Percentiles rank a stretch among this genome's conserved stretches.
These are phyloP conservation scores for Stenchaetothrips biformis DNA, from an alignment of 2,888 invertebrate genomes.

Conservation along the genomic window DNA sequence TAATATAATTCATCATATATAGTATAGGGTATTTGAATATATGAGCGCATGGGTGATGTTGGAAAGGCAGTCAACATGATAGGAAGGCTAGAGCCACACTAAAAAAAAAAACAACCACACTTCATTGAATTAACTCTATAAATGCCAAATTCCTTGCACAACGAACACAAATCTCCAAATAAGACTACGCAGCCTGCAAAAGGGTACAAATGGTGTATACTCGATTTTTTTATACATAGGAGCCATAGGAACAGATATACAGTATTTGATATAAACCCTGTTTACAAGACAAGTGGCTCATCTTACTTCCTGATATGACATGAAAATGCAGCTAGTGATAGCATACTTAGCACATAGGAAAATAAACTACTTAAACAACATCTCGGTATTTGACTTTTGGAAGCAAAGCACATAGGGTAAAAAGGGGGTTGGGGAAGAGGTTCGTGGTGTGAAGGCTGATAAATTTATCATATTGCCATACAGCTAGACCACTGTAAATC, in stretches of 20 bases:
- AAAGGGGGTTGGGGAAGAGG: background rate
- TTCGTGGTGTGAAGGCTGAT: background rate
- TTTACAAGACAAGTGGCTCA: constrained; percentile 15
- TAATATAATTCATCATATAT: constrained; percentile 17
- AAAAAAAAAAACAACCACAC: constrained; percentile 11
- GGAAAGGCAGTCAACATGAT: constrained; percentile 13
- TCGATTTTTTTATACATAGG: constrained; percentile 22
- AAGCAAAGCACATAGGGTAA: constrained; percentile 18
- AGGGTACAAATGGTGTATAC: constrained; percentile 23
- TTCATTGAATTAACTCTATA: constrained; percentile 17
- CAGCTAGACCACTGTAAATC: constrained; percentile 3
- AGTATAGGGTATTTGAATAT: constrained; percentile 19
- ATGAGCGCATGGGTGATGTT: constrained; percentile 18
- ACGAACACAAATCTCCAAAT: constrained; percentile 13
- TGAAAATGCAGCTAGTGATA: constrained; percentile 23
- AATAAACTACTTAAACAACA: constrained; percentile 25
- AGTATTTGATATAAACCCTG: constrained; percentile 25
- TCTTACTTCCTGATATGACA: constrained; percentile 23
- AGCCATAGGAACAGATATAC: constrained; percentile 24
- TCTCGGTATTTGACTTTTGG: constrained; percentile 15
- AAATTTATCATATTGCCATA: background rate
- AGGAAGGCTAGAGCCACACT: constrained; percentile 22
- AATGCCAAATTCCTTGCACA: constrained; percentile 24
- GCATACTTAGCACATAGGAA: constrained; percentile 24
- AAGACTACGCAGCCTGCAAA: constrained; percentile 7